These are phyloP conservation scores for Indri indri DNA, from an alignment of 2,113 vertebrate genomes.

Conservation along the genomic window DNA sequence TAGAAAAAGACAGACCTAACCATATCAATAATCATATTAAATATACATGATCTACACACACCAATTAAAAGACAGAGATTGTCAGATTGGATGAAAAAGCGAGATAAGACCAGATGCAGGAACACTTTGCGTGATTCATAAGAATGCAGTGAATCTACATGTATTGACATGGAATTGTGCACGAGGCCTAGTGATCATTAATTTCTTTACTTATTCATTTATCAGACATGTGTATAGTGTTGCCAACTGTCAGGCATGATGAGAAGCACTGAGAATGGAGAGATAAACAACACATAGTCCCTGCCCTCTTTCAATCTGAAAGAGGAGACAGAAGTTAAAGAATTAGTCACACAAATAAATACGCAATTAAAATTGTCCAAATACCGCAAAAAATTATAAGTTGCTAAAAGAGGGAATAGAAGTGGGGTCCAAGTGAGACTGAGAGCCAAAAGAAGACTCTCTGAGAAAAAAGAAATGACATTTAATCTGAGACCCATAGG, in stretches of 20 bases:
- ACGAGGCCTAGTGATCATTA: background rate
- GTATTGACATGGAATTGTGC: background rate
- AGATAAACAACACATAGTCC: background rate
- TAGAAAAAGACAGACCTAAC: background rate
- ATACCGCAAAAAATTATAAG: background rate
- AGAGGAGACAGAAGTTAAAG: background rate
- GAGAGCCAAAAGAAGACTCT: background rate
- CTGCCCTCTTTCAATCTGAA: background rate
- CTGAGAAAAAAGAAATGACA: background rate
- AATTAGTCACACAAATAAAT: background rate
- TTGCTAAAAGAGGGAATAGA: background rate
- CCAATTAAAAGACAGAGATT: background rate
- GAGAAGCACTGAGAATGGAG: background rate
- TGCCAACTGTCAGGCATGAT: background rate
- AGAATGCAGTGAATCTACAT: background rate
- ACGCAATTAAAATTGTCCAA: background rate
- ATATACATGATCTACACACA: background rate
- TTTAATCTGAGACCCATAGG: background rate
- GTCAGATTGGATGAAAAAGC: background rate
- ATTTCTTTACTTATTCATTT: background rate
- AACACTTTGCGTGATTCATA: background rate
- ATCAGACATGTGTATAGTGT: no score
- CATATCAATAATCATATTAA: background rate
- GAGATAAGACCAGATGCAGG: background rate
- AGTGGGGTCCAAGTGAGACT: background rate